Percentiles rank a stretch among this genome's conserved stretches.
Evolutionary conservation across 1,140 invertebrate genomes (phyloP).

Genomic region (Sitophilus oryzae): DNA sequence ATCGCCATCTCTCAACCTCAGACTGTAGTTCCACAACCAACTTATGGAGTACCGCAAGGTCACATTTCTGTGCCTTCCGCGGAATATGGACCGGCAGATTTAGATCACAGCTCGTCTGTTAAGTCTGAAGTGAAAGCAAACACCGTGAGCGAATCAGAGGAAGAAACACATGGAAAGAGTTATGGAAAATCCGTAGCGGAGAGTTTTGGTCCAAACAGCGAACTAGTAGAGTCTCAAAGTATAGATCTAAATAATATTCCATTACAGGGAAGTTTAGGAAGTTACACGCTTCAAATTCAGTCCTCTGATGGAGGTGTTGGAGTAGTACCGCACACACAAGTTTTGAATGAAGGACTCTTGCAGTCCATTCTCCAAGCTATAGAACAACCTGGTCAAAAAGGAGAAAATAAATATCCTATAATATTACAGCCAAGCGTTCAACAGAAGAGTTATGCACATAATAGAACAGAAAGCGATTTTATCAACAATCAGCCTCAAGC

Average conservation of each 20-base stretch:
- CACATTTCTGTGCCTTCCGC: conserved; percentile 16
- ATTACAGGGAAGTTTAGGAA: conserved; percentile 54
- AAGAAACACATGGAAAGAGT: conserved; percentile 31
- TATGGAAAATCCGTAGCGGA: conserved; percentile 39
- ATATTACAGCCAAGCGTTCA: conserved; percentile 31
- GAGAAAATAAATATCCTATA: conserved; percentile 19
- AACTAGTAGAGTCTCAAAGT: conserved; percentile 39
- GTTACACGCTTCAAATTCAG: conserved; percentile 70
- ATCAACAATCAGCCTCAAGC: conserved; percentile 20
- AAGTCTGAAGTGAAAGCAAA: conserved; percentile 28
- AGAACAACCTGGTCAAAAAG: conserved; percentile 50
- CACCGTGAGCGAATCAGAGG: conserved; percentile 24
- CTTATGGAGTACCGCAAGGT: conserved; percentile 25
- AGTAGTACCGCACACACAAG: conserved; percentile 60
- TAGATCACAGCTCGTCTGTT: conserved; percentile 29
- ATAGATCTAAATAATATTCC: conserved; percentile 53
- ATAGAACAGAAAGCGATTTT: conserved; percentile 20
- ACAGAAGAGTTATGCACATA: conserved; percentile 27
- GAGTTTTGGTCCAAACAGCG: conserved; percentile 37
- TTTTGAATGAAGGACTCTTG: conserved; percentile 68
- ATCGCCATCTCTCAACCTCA: conserved; percentile 26
- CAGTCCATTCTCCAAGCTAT: conserved; percentile 72
- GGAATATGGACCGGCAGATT: conserved; percentile 28
- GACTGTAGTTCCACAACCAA: conserved; percentile 7
- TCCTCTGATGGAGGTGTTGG: conserved; percentile 53